Percentiles rank a stretch among this genome's conserved stretches.
Conservation (phyloP, 2,888 invertebrate genomes). For the Fissipunctia ypsillon region DNA sequence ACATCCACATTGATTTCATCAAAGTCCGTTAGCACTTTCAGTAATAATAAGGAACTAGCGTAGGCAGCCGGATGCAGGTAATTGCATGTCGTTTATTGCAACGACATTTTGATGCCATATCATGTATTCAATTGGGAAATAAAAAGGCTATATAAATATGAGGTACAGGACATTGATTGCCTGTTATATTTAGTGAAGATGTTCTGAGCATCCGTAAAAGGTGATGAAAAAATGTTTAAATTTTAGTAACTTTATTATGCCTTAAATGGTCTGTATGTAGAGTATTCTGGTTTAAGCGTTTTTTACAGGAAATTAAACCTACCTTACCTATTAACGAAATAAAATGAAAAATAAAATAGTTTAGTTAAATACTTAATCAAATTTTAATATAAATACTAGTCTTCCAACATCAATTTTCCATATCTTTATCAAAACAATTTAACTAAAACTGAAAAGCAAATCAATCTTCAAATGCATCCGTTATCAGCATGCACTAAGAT, state of each 20-base stretch:
- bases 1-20: constrained; percentile 38
- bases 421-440: neutral
- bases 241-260: constrained; percentile 6
- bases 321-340: neutral
- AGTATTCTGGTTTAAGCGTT: neutral
- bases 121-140: constrained; percentile 39
- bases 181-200: constrained; percentile 36
- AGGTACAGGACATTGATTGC: constrained; percentile 27
- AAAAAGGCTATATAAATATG: constrained; percentile 47
- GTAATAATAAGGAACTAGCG: constrained; percentile 50
- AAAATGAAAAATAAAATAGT: neutral
- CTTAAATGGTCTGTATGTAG: neutral
- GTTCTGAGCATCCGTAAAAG: constrained; percentile 1
- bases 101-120: constrained; percentile 37
- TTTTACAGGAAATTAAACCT: neutral
- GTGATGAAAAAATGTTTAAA: neutral
- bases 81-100: constrained; percentile 53
- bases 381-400: neutral
- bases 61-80: constrained; percentile 58
- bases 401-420: neutral
- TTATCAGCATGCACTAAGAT: too few relatives aligned
- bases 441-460: neutral
- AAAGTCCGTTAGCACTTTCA: constrained; percentile 28
- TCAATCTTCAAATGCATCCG: neutral
- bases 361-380: neutral